Percentiles rank a stretch among this genome's conserved stretches.
Conservation (phyloP, 2,113 vertebrate species). For the Piprites chloris region DNA sequence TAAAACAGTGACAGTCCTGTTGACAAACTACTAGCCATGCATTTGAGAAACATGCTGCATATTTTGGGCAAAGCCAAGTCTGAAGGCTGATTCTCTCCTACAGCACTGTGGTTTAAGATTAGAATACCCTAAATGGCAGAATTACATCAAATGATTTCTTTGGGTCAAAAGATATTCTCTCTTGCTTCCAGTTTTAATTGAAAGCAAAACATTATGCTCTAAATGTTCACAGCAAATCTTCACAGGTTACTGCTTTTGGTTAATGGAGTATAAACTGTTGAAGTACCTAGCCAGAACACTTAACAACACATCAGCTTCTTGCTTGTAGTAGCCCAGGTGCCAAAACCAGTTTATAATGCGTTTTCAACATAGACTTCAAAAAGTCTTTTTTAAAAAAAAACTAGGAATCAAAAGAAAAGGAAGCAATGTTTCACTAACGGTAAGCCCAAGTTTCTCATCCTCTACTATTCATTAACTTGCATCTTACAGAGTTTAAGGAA, state of each 20-base stretch:
- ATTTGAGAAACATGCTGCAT: neutral
- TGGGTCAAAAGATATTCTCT: neutral
- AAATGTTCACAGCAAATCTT: conserved; percentile 30
- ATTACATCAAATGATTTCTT: neutral
- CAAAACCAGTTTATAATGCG: conserved; percentile 7
- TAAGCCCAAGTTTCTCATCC: neutral
- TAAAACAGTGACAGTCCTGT: neutral
- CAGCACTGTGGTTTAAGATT: neutral
- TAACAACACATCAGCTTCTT: conserved; percentile 46
- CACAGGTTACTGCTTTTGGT: conserved; percentile 33
- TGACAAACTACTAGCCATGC: neutral
- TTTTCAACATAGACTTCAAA: neutral
- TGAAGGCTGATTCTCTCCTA: neutral
- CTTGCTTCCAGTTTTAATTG: neutral
- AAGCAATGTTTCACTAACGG: neutral
- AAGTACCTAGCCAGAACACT: conserved; percentile 37
- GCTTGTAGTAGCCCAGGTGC: neutral
- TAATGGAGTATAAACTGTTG: conserved; percentile 47
- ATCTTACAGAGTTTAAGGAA: neutral
- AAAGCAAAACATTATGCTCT: conserved; percentile 36
- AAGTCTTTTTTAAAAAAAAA: no score
- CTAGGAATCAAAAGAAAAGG: neutral
- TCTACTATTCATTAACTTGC: neutral
- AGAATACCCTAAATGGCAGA: conserved; percentile 13
- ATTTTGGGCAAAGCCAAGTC: neutral